A percentile compares a stretch with the other conserved stretches of the same genome.
Evolutionary conservation across 2,113 vertebrate genomes (phyloP).

Genomic region (Bufo bufo): DNA sequence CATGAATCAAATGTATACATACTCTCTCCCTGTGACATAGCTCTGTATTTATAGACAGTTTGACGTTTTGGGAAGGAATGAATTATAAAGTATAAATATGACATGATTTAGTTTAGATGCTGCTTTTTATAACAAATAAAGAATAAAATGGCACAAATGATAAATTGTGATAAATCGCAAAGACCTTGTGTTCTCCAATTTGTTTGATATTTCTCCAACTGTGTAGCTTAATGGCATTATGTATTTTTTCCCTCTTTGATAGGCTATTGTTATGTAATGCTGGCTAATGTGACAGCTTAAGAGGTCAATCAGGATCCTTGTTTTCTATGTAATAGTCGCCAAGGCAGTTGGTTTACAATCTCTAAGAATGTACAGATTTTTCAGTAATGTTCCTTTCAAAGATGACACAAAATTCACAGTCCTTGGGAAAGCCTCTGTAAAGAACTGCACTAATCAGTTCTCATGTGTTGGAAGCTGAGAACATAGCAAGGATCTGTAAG

Average conservation of each 20-base stretch:
- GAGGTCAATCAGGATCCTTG: not conserved
- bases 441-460: not conserved
- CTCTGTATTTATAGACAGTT: slow-evolving; percentile 21
- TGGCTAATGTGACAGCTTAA: slow-evolving; percentile 2
- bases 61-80: not conserved
- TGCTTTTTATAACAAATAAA: not conserved
- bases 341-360: not conserved
- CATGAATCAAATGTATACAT: slow-evolving; percentile 9
- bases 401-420: not conserved
- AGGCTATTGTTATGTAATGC: not conserved
- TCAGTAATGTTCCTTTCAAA: not conserved
- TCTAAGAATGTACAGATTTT: not conserved
- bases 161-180: not conserved
- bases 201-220: not conserved
- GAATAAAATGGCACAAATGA: not conserved
- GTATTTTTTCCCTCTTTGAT: not conserved
- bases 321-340: not conserved
- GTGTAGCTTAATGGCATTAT: not conserved
- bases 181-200: not conserved
- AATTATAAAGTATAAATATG: not conserved
- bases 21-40: not conserved
- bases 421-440: not conserved
- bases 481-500: not conserved
- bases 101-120: not conserved
- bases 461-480: not conserved